Conservation (phyloP, 1,140 invertebrate species). For the Contarinia nasturtii region DNA sequence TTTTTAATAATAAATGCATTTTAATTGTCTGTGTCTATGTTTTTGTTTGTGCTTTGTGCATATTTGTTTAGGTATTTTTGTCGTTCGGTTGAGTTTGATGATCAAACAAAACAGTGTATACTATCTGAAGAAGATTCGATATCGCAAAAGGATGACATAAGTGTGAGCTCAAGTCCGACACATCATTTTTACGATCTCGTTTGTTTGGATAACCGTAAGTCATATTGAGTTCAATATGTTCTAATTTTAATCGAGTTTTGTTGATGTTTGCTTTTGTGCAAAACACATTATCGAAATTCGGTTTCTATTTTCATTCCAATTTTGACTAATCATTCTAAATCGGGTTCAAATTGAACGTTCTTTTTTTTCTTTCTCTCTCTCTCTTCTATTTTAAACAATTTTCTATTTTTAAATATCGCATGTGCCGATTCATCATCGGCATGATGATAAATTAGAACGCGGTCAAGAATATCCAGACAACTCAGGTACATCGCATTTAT, state of each 20-base stretch:
- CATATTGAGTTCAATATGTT: not conserved
- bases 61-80: conserved; percentile 51
- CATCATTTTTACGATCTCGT: conserved; percentile 72
- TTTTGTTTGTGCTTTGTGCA: too few relatives aligned
- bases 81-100: conserved; percentile 76
- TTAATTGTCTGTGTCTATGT: too few relatives aligned
- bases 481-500: conserved; percentile 58
- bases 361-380: too few relatives aligned
- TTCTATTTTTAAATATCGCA: not conserved
- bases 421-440: too few relatives aligned
- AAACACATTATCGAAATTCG: too few relatives aligned
- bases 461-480: conserved; percentile 71
- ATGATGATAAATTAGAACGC: conserved; percentile 30
- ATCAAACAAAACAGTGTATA: conserved; percentile 62
- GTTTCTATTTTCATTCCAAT: too few relatives aligned
- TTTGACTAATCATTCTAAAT: too few relatives aligned
- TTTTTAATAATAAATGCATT: too few relatives aligned
- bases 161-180: conserved; percentile 55
- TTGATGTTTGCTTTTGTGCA: too few relatives aligned
- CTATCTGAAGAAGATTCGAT: conserved; percentile 77
- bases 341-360: too few relatives aligned
- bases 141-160: conserved; percentile 66
- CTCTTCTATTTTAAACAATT: not conserved
- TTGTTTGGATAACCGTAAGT: conserved; percentile 73
- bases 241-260: too few relatives aligned